phyloP scores from a whole-genome alignment of 2,888 invertebrate species.

The Melangyna quadrimaculata region DNA sequence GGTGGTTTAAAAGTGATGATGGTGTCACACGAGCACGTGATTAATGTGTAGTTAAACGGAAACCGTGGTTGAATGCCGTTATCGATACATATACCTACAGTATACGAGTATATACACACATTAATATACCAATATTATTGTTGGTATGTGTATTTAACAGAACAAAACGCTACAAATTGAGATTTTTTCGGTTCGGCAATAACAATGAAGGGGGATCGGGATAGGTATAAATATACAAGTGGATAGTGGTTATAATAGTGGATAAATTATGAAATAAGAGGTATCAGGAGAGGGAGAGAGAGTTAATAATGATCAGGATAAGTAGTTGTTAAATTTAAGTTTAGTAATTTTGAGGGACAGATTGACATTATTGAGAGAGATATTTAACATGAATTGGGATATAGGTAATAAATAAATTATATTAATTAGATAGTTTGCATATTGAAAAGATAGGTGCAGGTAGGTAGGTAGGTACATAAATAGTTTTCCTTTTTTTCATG shows the following conservation, averaged over 20 bases:
- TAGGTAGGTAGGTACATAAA: neutral
- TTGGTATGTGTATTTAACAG: neutral
- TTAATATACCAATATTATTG: neutral
- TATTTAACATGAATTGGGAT: neutral
- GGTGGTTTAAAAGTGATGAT: conserved; percentile 9
- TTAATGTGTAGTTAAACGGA: conserved; percentile 72
- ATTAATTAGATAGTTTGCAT: neutral
- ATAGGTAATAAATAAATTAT: neutral
- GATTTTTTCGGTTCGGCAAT: neutral
- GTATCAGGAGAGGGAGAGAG: conserved; percentile 11
- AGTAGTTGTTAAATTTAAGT: conserved; percentile 10
- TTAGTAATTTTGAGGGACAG: conserved; percentile 2
- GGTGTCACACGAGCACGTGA: conserved; percentile 67
- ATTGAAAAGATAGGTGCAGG: too few relatives aligned
- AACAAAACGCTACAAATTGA: neutral
- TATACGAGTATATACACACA: neutral
- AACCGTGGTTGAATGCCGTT: conserved; percentile 43
- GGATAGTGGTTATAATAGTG: neutral
- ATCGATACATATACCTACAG: neutral
- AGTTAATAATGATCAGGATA: conserved; percentile 4
- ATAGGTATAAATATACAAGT: neutral
- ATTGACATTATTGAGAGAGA: neutral
- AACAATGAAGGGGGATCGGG: neutral
- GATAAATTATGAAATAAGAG: conserved; percentile 3
- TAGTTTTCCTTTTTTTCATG: too few relatives aligned